Evolutionary conservation across 2,797 vertebrate species (phyloP).

Genomic region (Fundulus diaphanus): DNA sequence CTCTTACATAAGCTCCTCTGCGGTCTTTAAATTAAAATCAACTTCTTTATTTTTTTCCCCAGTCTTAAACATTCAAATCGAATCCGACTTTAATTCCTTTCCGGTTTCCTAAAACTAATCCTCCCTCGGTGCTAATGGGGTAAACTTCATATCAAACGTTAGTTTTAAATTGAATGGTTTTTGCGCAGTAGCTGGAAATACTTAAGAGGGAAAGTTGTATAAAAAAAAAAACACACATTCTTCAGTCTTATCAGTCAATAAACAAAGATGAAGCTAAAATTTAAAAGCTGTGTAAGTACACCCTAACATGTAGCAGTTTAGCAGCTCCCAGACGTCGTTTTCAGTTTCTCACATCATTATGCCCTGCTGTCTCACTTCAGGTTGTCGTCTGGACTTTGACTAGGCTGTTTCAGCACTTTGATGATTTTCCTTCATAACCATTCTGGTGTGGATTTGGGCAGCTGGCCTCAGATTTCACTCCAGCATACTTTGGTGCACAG

Average conservation of each 20-base stretch:
- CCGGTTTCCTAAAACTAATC: not conserved
- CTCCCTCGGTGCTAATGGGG: not conserved
- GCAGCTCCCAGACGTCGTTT: too few relatives aligned
- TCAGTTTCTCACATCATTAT: too few relatives aligned
- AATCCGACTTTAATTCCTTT: not conserved
- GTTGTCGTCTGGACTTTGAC: too few relatives aligned
- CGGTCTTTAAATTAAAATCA: conserved; percentile 7
- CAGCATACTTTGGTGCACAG: too few relatives aligned
- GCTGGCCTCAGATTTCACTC: too few relatives aligned
- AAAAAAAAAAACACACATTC: not conserved
- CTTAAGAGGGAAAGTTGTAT: not conserved
- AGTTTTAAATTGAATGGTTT: not conserved
- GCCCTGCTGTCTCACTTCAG: too few relatives aligned
- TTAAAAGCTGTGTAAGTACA: not conserved
- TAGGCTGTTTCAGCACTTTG: too few relatives aligned
- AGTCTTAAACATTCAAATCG: not conserved
- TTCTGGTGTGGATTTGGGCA: too few relatives aligned
- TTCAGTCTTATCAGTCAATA: not conserved
- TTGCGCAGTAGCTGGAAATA: not conserved
- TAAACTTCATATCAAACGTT: not conserved
- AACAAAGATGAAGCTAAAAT: not conserved
- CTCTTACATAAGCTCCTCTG: not conserved
- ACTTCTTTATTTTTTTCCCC: not conserved
- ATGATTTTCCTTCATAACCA: too few relatives aligned
- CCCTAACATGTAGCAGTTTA: not conserved